These are phyloP conservation scores for Amitus sp. DNA, from an alignment of 2,888 invertebrate genomes.

Conservation along the genomic window DNA sequence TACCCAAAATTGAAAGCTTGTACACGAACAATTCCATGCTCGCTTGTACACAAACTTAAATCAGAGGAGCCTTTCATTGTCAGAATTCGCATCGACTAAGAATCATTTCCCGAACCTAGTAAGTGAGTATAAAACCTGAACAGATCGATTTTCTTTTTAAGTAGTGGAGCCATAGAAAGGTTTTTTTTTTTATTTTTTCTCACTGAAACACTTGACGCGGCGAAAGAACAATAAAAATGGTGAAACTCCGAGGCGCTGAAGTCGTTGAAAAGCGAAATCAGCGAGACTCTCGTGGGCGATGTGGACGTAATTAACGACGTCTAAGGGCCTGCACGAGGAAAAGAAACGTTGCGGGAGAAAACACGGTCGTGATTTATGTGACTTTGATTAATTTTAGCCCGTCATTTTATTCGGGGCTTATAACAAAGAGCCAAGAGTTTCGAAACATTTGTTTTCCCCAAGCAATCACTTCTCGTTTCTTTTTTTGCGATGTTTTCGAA, in stretches of 20 bases:
- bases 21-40: too few species aligned
- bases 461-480: not conserved
- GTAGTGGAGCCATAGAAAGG: too few species aligned
- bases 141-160: too few species aligned
- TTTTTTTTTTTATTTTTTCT: too few species aligned
- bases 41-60: too few species aligned
- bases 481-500: not conserved
- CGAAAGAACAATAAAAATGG: slow-evolving; percentile 3
- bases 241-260: not conserved
- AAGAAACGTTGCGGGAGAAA: slow-evolving; percentile 5
- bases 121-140: too few species aligned
- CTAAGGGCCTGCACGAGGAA: not conserved
- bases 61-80: too few species aligned
- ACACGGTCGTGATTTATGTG: slow-evolving; percentile 10
- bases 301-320: slow-evolving; percentile 16
- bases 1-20: too few species aligned
- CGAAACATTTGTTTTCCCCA: not conserved
- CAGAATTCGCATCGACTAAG: too few species aligned
- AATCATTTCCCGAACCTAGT: too few species aligned
- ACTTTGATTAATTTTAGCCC: slow-evolving; percentile 7
- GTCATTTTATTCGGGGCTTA: not conserved
- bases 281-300: slow-evolving; percentile 4
- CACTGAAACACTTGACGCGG: slow-evolving; percentile 28
- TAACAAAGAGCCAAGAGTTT: not conserved
- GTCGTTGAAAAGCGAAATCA: slow-evolving; percentile 3